Evolutionary conservation across 2,888 invertebrate genomes (phyloP), one percentile per base, ranked within the genome.

Genomic region (Monopis laevigella): DNA sequence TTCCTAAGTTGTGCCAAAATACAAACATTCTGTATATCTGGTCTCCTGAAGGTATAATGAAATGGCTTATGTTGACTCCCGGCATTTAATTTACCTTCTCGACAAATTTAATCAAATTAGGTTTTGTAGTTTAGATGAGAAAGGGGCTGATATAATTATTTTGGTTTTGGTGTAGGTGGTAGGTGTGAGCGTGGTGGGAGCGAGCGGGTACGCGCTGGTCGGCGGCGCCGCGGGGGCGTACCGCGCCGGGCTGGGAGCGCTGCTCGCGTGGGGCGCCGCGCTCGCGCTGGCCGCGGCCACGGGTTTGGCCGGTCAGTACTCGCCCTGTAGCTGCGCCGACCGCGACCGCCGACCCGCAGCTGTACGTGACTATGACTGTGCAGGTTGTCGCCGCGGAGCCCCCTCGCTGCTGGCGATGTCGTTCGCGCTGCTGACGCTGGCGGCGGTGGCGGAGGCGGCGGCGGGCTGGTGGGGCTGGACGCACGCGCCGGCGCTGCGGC

Each of bases 401-500:
- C 65, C 66, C 64, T 28, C 66, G 43, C 58, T 67, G 54, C 62
- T 77, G 52, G 72, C 70, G 34, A 66, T 55, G 13, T 68, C 67
- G 16, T 65, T 71, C 54, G 67, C 69, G 43, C 57, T 75, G 55
- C 62, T 72, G 48, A 68, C 71, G 47, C 59, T 72, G 43, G 57
- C 61, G 46, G 73, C 62, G 14, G 69, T 63, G 52, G 74, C 68
- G 5, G 74, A 71, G 57, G 74, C 61, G 27, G 66, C 62, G 29
- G 77, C 72, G 27, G 58, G 55, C 27, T 69, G 68, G 62, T 77
- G 78, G 78, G 78, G 71, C 51, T 69, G 72, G 13, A 65, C 67
- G 50, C 77, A 77, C 55, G 52, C 58, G 45, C 65, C 64, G 40
- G 62, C 57, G 53, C 65, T 77, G 56, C 62, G 60, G 11, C 53